Percentiles rank a stretch among this genome's conserved stretches.
Evolutionary conservation across 2,113 vertebrate genomes (phyloP).

Genomic region (Boleophthalmus pectinirostris): DNA sequence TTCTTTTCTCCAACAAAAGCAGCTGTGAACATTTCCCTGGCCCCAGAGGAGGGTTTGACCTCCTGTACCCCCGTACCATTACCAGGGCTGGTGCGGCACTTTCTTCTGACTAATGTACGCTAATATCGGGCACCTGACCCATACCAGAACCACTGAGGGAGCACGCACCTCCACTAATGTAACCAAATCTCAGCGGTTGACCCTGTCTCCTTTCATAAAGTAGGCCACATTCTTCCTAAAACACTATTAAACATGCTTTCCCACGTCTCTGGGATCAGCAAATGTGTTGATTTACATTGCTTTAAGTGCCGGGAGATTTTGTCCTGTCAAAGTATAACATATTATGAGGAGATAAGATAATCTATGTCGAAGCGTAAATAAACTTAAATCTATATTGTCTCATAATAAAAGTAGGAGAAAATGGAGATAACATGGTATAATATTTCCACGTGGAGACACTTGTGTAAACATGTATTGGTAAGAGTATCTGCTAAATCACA

Average conservation of each 20-base stretch:
- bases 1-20: conserved; percentile 38
- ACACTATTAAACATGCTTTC: conserved; percentile 47
- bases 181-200: conserved; percentile 53
- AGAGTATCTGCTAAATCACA: conserved; percentile 31
- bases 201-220: conserved; percentile 51
- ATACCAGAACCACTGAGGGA: conserved; percentile 39
- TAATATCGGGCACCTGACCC: conserved; percentile 59
- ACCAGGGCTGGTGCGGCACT: conserved; percentile 39
- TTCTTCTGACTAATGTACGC: conserved; percentile 55
- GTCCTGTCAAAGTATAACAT: conserved; percentile 15
- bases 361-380: conserved; percentile 7
- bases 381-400: conserved; percentile 7
- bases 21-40: conserved; percentile 54
- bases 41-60: conserved; percentile 54
- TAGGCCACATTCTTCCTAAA: conserved; percentile 37
- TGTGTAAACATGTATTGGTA: conserved; percentile 36
- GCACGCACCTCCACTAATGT: conserved; percentile 43
- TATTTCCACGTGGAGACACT: conserved; percentile 14
- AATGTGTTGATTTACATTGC: conserved; percentile 20
- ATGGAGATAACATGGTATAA: conserved; percentile 10
- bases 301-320: conserved; percentile 8
- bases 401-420: background rate
- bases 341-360: background rate
- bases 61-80: conserved; percentile 36
- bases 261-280: background rate